These are phyloP conservation scores for Trachemys scripta DNA, from an alignment of 2,113 vertebrate species.

Conservation along the genomic window DNA sequence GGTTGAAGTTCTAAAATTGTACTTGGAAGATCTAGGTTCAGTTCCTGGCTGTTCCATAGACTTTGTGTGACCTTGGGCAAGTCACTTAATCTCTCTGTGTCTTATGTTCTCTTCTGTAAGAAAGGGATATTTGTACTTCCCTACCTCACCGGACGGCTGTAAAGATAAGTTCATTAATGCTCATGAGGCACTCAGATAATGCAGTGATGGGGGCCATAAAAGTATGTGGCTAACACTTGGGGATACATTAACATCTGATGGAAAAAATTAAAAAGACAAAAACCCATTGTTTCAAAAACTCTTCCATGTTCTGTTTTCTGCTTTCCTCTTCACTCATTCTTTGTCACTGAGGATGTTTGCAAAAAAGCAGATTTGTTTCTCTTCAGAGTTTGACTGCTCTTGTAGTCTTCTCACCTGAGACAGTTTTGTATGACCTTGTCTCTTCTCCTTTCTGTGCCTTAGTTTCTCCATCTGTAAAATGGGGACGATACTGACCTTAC, in stretches of 20 bases:
- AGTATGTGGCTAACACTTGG: not conserved
- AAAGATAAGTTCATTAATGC: not conserved
- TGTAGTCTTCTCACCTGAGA: not conserved
- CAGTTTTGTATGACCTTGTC: not conserved
- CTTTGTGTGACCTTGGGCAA: not conserved
- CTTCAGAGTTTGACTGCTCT: not conserved
- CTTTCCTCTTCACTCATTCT: not conserved
- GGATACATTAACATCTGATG: not conserved
- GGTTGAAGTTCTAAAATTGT: not conserved
- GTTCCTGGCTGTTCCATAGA: not conserved
- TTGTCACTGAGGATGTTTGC: not conserved
- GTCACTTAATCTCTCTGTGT: not conserved
- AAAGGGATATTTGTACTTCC: not conserved
- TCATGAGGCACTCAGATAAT: not conserved
- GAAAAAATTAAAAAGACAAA: not conserved
- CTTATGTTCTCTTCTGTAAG: not conserved
- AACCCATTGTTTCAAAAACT: not conserved
- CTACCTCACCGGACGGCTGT: not conserved
- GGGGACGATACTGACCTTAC: not conserved
- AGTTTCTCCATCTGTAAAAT: not conserved
- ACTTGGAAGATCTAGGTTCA: slow-evolving; percentile 9
- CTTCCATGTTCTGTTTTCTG: not conserved
- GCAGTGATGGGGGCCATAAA: not conserved
- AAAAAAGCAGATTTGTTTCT: not conserved
- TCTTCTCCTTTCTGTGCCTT: not conserved